These are phyloP conservation scores for Helicolenus hilgendorfi DNA, from an alignment of 2,797 vertebrate species.

Conservation along the genomic window DNA sequence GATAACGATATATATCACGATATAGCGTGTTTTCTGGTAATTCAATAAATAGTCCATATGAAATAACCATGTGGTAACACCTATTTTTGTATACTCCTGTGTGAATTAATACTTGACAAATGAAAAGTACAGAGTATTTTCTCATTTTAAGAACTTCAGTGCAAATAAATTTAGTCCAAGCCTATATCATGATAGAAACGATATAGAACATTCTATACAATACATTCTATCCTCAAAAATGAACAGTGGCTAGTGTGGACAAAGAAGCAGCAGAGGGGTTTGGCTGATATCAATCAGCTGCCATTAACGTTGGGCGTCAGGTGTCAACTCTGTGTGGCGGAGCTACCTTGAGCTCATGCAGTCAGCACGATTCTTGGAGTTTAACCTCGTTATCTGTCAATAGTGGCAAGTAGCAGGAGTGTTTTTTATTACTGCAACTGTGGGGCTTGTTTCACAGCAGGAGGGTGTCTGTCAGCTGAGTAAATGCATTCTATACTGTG, in stretches of 20 bases:
- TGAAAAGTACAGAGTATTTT: too few species aligned
- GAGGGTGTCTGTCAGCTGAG: conserved; percentile 69
- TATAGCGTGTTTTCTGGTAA: too few species aligned
- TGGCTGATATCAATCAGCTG: conserved; percentile 79
- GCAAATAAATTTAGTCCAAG: too few species aligned
- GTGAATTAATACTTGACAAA: too few species aligned
- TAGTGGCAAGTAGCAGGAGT: conserved; percentile 61
- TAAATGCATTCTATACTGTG: conserved; percentile 79
- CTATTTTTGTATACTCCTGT: too few species aligned
- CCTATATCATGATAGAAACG: too few species aligned
- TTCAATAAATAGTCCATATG: too few species aligned
- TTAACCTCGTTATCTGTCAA: conserved; percentile 88
- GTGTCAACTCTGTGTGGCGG: conserved; percentile 80
- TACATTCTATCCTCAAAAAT: conserved; percentile 11
- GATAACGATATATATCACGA: too few species aligned
- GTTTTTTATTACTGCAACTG: conserved; percentile 73
- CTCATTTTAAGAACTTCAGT: too few species aligned
- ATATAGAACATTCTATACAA: too few species aligned
- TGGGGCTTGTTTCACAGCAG: conserved; percentile 72
- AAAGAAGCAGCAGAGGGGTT: conserved; percentile 38
- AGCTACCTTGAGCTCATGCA: conserved; percentile 59
- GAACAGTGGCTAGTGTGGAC: conserved; percentile 16
- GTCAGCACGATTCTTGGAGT: conserved; percentile 76
- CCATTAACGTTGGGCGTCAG: conserved; percentile 75
- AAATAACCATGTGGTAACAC: too few species aligned